phyloP scores from a whole-genome alignment of 2,797 vertebrate genomes.

The Pterois miles region DNA sequence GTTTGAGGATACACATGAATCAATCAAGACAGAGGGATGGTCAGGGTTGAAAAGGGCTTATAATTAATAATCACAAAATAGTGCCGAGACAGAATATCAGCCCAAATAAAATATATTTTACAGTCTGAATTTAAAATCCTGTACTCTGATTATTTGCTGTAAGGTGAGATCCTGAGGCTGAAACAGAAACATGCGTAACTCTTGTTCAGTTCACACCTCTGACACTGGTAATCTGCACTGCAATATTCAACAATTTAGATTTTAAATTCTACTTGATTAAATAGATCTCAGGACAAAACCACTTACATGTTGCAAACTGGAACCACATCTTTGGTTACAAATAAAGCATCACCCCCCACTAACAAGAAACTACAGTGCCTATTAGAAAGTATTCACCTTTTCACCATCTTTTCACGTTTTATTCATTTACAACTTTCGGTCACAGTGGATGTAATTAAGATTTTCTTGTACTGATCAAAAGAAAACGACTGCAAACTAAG shows the following conservation, averaged over 20 bases:
- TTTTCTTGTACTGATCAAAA: constrained; percentile 20
- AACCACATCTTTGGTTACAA: constrained; percentile 83
- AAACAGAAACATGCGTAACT: constrained; percentile 63
- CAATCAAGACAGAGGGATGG: constrained; percentile 45
- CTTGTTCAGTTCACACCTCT: constrained; percentile 50
- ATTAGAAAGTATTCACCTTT: constrained; percentile 49
- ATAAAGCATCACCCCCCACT: constrained; percentile 67
- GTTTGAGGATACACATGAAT: constrained; percentile 28
- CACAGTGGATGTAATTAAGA: constrained; percentile 25
- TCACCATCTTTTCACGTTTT: constrained; percentile 38
- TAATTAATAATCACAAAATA: constrained; percentile 62
- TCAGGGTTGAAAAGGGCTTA: constrained; percentile 60
- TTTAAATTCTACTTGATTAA: constrained; percentile 60
- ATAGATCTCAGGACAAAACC: constrained; percentile 71
- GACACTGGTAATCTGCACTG: constrained; percentile 56
- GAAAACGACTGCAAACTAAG: background rate
- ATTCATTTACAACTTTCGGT: constrained; percentile 37
- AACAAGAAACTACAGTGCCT: constrained; percentile 46
- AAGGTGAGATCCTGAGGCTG: constrained; percentile 55
- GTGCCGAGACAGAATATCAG: constrained; percentile 52
- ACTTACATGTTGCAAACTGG: constrained; percentile 68
- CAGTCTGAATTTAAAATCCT: constrained; percentile 41
- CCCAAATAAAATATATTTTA: constrained; percentile 60
- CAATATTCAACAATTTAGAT: constrained; percentile 41
- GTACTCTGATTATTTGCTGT: constrained; percentile 28